Conservation (phyloP, 2,888 invertebrate species). For the Macropis europaea region DNA sequence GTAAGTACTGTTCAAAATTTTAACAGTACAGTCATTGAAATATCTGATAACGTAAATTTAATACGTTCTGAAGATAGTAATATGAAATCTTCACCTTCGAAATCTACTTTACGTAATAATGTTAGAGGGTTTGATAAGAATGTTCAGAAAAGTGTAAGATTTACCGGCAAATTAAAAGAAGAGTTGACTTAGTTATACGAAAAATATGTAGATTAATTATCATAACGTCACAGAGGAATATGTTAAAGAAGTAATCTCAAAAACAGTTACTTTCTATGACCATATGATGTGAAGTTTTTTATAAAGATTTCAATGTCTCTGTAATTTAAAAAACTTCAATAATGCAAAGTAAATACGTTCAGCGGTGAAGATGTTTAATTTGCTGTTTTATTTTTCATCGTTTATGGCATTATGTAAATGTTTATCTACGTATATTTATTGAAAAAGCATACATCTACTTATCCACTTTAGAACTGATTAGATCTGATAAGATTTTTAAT, state of each 20-base stretch:
- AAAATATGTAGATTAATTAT: neutral
- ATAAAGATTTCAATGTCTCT: neutral
- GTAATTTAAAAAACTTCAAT: neutral
- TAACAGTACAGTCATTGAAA: slow-evolving; percentile 64
- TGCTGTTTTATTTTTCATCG: slow-evolving; percentile 7
- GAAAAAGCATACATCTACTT: neutral
- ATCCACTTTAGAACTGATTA: neutral
- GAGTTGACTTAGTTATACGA: slow-evolving; percentile 12
- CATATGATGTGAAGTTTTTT: slow-evolving; percentile 7
- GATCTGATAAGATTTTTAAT: neutral
- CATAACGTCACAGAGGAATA: neutral
- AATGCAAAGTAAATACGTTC: slow-evolving; percentile 1
- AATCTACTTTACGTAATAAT: slow-evolving; percentile 57
- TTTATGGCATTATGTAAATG: slow-evolving; percentile 3
- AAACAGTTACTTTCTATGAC: neutral
- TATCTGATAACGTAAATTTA: slow-evolving; percentile 39
- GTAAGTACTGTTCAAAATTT: slow-evolving; percentile 40
- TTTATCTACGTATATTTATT: slow-evolving; percentile 6
- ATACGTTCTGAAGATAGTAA: neutral
- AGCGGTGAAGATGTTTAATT: neutral
- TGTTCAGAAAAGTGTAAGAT: slow-evolving; percentile 70
- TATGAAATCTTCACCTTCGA: slow-evolving; percentile 53
- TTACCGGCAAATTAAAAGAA: slow-evolving; percentile 56
- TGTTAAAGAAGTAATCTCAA: neutral
- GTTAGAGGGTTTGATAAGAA: slow-evolving; percentile 57